phyloP scores from a whole-genome alignment of 2,113 vertebrate genomes.

The Centropus unirufus region DNA sequence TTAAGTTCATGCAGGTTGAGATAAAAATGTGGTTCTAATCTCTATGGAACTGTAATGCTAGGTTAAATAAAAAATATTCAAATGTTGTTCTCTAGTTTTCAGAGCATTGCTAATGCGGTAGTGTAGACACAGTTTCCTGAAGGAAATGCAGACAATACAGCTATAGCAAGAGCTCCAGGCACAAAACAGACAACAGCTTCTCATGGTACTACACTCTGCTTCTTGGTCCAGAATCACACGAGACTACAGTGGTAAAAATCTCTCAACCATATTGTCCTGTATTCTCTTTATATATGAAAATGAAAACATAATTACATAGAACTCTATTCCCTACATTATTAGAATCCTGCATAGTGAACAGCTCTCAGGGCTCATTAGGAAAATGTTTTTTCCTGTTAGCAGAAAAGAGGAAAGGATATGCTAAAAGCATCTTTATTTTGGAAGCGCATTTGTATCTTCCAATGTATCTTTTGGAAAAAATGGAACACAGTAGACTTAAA shows the following conservation, averaged over 20 bases:
- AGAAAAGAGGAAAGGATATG: not conserved
- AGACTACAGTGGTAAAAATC: not conserved
- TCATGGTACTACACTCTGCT: not conserved
- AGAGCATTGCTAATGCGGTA: not conserved
- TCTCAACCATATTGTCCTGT: not conserved
- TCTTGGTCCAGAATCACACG: not conserved
- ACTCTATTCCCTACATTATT: not conserved
- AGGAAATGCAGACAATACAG: not conserved
- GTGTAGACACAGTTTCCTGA: not conserved
- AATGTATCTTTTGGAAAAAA: not conserved
- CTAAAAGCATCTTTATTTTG: not conserved
- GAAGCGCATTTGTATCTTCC: not conserved
- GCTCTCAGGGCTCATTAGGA: not conserved
- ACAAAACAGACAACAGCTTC: not conserved
- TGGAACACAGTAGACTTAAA: not conserved
- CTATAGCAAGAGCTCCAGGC: not conserved
- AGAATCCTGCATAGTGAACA: not conserved
- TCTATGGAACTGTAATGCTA: not conserved
- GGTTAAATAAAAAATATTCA: not conserved
- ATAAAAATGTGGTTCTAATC: not conserved
- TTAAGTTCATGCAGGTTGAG: not conserved
- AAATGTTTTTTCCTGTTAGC: accelerated
- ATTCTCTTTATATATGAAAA: not conserved
- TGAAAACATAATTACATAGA: not conserved
- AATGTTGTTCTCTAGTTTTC: not conserved